Base-by-base conservation (phyloP, 2,797 vertebrate genomes). In the Okamejei kenojei region DNA sequence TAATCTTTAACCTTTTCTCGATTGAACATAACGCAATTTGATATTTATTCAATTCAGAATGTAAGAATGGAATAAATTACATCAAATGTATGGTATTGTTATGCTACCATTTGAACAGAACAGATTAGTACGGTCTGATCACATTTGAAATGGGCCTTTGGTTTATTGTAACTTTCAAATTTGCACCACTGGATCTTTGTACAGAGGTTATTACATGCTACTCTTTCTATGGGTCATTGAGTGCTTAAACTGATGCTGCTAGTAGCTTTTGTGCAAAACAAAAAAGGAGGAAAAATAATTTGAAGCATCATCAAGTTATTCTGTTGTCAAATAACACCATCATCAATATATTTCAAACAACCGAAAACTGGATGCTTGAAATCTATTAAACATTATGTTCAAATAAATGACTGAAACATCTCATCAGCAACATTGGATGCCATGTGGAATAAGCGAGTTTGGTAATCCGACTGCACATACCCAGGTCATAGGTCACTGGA, bases 31-130 rank as follows among this genome's bases (percentile, higher is more conserved):
- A 32, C 35, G 8, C 35, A 68, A 7, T 88, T 88, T 88, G n/a
- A 88, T 88, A 88, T 88, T 88, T 68, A 88, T 88, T 88, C 84
- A 63, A 35, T 68, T 79, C 78, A 38, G 32, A 68, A 45, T 7
- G 6, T 9, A 88, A 35, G 61, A 88, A 32, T 32, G 84, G 63
- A 88, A 45, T 88, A 88, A 88, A 88, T 68, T 68, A 88, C n/a
- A 68, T 68, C 8, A 88, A 88, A 65, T 88, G 35, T 88, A 88
- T 2, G 35, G 32, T 54, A 88, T 68, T 65, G 65, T 2, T 8
- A 68, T 88, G 38, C 84, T 88, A n/a, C 35, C 35, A 88, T 8
- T 35, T 68, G 63, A 88, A 88, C 32, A 32, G n/a, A 1, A 21
- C 65, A 88, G 19, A 74, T 7, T 71, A 23, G 19, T 21, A 26